phyloP scores from a whole-genome alignment of 1,140 invertebrate genomes.

The Leptonema lineaticorne region DNA sequence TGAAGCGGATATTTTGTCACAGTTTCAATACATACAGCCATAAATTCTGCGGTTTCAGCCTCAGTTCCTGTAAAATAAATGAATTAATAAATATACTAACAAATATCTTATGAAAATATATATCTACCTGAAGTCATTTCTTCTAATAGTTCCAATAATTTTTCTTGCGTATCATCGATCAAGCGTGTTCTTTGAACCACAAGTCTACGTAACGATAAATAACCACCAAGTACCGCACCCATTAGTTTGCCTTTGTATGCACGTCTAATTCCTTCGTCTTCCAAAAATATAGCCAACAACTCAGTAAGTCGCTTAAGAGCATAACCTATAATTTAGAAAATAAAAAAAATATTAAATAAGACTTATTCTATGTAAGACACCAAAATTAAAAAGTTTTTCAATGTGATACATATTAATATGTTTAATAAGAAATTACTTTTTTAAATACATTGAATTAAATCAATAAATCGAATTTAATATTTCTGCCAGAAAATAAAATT shows the following conservation, averaged over 20 bases:
- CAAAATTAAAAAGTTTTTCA: too few species aligned
- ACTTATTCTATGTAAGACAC: too few species aligned
- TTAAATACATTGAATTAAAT: too few species aligned
- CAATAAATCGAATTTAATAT: too few species aligned
- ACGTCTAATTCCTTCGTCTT: conserved; percentile 78
- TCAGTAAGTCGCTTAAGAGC: conserved; percentile 86
- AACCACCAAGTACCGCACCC: conserved; percentile 88
- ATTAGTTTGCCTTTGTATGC: conserved; percentile 89
- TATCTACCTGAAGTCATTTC: conserved; percentile 87
- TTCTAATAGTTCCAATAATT: conserved; percentile 89
- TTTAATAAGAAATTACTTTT: background rate
- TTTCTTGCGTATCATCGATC: conserved; percentile 96
- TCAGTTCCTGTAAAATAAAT: conserved; percentile 74
- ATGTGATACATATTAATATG: too few species aligned
- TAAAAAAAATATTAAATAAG: too few species aligned
- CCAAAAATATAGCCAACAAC: conserved; percentile 80
- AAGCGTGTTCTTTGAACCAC: conserved; percentile 93
- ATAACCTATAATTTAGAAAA: too few species aligned
- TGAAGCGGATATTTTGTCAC: conserved; percentile 89
- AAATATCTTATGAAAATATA: background rate
- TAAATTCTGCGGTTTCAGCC: conserved; percentile 94
- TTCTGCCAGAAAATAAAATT: too few species aligned
- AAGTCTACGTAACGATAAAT: conserved; percentile 84
- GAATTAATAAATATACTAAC: conserved; percentile 14
- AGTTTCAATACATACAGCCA: conserved; percentile 96